These are phyloP conservation scores for Mola mola DNA, from an alignment of 2,113 vertebrate genomes.

Conservation along the genomic window DNA sequence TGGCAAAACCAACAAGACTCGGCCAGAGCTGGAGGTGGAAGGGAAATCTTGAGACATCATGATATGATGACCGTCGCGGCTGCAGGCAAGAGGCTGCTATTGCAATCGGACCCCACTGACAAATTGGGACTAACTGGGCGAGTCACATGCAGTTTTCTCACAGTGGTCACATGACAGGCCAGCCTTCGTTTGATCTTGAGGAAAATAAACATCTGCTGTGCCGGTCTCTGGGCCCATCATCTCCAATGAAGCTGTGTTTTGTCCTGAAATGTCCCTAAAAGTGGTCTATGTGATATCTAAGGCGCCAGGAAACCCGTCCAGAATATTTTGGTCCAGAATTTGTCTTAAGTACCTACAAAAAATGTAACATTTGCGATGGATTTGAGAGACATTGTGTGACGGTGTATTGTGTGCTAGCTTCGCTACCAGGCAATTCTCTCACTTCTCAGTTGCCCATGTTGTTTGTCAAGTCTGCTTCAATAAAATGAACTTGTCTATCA, in stretches of 20 bases:
- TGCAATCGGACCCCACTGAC: constrained; percentile 35
- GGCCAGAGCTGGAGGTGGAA: constrained; percentile 21
- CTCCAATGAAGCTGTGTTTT: constrained; percentile 17
- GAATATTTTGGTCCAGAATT: no score
- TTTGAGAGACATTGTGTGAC: no score
- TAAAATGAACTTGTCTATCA: no score
- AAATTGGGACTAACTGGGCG: constrained; percentile 22
- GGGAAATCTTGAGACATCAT: constrained; percentile 16
- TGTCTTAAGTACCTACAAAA: no score
- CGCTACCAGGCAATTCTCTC: no score
- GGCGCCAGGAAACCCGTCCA: no score
- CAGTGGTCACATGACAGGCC: constrained; percentile 24
- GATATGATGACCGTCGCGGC: constrained; percentile 33
- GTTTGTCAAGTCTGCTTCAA: no score
- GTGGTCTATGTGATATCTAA: constrained; percentile 45
- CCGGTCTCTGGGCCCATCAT: constrained; percentile 9
- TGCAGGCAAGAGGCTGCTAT: constrained; percentile 18
- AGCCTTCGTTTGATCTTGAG: constrained; percentile 5
- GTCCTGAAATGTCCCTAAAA: constrained; percentile 27
- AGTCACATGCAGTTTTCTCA: constrained; percentile 22
- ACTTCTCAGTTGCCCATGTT: no score
- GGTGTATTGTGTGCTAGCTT: no score
- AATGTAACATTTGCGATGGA: no score
- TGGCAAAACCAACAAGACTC: constrained; percentile 23
- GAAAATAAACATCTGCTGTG: constrained; percentile 25